Base-by-base conservation (phyloP, 1,140 invertebrate species). In the Calephelis virginiensis region DNA sequence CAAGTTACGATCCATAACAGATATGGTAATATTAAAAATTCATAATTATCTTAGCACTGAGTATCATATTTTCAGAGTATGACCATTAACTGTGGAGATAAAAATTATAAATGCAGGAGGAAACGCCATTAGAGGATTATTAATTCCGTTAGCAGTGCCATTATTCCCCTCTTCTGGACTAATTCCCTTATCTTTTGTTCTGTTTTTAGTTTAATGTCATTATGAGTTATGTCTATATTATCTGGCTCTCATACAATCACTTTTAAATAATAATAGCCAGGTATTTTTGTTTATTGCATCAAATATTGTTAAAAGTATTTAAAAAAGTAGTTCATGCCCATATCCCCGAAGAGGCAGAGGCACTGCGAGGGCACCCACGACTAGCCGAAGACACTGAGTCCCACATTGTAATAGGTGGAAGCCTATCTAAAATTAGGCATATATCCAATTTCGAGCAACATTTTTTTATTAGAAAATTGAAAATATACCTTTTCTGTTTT, bases 41-140 rank as follows among this genome's bases (percentile, higher is more conserved):
- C 17, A 56, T 37, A 28, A 56, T 12, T 37, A 37, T 8, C 40
- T 43, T 43, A 7, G 3, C 40, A 43, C 6, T 43, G 40, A 71
- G 71, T 69, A 67, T 70, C 73, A 64, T 68, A 61, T 56, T 53
- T 61, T 71, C 71, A 67, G 69, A 67, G 61, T 50, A 66, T 61
- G 64, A 47, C 67, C 68, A 69, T 69, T 67, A 70, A 75, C 72
- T 73, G 64, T 70, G 45, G 64, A 76, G 81, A 83, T 82, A 81
- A 82, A 77, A 78, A 73, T 77, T 79, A 83, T 82, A 77, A 77
- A 81, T 78, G 77, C 72, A 71, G 59, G 66, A 64, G 74, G 74
- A 76, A 73, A 68, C 67, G 72, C 62, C 81, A 76, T 83, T 80
- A 78, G 72, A 75, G 76, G 74, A 77, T 77, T 76, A 83, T 76